phyloP scores from a whole-genome alignment of 1,140 invertebrate genomes.

The Diuraphis noxia region DNA sequence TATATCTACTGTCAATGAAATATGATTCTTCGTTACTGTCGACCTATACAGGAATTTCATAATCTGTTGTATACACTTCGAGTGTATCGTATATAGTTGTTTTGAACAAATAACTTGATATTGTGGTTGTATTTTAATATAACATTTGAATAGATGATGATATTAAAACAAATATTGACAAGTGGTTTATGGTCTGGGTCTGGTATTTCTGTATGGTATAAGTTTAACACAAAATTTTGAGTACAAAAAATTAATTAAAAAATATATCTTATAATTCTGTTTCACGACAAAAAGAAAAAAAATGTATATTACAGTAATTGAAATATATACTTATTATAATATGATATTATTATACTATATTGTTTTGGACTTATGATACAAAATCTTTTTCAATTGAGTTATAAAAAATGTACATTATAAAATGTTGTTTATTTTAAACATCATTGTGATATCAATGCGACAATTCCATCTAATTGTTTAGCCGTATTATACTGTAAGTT shows the following conservation, averaged over 20 bases:
- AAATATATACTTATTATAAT: no score
- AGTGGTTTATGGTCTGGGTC: not conserved
- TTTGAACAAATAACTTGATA: not conserved
- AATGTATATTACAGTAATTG: not conserved
- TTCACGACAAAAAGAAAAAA: not conserved
- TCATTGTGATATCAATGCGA: no score
- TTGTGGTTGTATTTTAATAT: not conserved
- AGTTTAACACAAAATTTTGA: not conserved
- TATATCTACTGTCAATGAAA: not conserved
- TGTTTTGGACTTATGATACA: not conserved
- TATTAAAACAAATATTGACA: not conserved
- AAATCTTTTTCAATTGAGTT: no score
- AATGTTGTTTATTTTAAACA: no score
- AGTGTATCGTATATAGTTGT: not conserved
- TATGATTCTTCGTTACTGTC: not conserved
- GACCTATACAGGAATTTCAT: not conserved
- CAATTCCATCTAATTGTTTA: no score
- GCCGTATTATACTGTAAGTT: no score
- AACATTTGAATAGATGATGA: not conserved
- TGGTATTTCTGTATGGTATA: not conserved
- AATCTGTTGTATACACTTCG: not conserved
- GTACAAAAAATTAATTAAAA: not conserved
- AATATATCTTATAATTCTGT: not conserved
- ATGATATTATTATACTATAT: no score
- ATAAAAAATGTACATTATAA: no score